phyloP scores from a whole-genome alignment of 2,797 vertebrate genomes.

The Rhinatrema bivittatum region DNA sequence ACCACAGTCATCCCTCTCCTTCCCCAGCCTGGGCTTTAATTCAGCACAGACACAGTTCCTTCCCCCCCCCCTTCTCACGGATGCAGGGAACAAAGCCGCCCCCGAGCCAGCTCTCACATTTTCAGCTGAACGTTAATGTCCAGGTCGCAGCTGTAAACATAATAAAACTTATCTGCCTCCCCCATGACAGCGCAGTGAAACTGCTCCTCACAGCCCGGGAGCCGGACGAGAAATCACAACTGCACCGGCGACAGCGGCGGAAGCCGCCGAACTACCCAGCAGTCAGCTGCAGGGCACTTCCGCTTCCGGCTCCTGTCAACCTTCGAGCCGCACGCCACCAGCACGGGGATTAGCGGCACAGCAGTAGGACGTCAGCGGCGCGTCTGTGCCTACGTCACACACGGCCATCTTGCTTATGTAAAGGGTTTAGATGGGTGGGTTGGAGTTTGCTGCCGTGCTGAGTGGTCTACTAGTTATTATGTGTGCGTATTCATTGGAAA shows the following conservation, averaged over 20 bases:
- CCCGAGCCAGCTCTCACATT: slow-evolving; percentile 65
- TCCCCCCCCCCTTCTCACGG: neutral
- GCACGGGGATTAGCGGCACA: no score
- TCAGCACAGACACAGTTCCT: fast-evolving
- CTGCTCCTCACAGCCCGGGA: neutral
- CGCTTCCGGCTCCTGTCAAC: no score
- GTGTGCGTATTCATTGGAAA: no score
- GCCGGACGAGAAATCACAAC: neutral
- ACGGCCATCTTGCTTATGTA: no score
- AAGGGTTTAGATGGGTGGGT: no score
- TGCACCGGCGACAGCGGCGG: neutral
- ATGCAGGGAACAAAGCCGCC: fast-evolving
- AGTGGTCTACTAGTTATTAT: no score
- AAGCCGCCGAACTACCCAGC: neutral
- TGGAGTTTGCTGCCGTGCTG: no score
- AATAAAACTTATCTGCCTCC: slow-evolving; percentile 87
- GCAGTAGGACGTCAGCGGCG: no score
- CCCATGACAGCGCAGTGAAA: slow-evolving; percentile 33
- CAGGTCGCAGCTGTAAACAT: slow-evolving; percentile 92
- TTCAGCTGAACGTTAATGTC: slow-evolving; percentile 96
- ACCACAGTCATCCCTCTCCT: no score
- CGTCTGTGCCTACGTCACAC: no score
- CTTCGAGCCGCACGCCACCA: neutral
- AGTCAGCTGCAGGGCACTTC: no score
- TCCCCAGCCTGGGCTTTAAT: no score